Base-by-base conservation (phyloP, 2,888 invertebrate genomes). In the Salpingus planirostris region DNA sequence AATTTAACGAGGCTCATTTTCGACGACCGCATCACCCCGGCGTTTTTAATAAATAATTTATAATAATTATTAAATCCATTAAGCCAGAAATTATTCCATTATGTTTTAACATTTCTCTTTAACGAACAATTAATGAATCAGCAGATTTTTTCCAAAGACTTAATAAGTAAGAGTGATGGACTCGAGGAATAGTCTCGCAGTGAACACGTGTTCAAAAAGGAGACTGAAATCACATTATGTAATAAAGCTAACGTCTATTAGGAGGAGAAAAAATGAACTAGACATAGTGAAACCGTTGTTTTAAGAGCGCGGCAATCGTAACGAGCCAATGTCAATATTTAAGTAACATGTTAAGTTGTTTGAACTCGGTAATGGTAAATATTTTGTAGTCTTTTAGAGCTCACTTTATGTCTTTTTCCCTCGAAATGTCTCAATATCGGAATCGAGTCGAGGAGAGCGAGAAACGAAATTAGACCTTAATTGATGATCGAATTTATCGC, bases 401-500 rank as follows among this genome's bases (percentile, higher is more conserved):
- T 31, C 28, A 34, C 33, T 34, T 38, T 13, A 11, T 8, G 18
- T 8, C 5, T 18, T 18, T 18, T 23, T 23, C 5, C 11, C 10
- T 5, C 6, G 23, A 23, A 23, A 11, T 11, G 18, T 18, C 18
- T 18, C 8, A 18, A 18, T 18, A 6, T 8, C 5, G 8, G 18
- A 6, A 18, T 18, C 18, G 8, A 24, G 32, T 23, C 31, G 31
- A 27, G 33, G 27, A 29, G 32, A 40, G 43, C 33, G 44, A 44
- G 43, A 49, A 53, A 51, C 53, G 53, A 54, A n/a, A n/a, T n/a
- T n/a, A n/a, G n/a, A n/a, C n/a, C n/a, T 54, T 54, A 49, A 46
- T 47, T 47, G 50, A 56, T 56, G n/a, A n/a, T n/a, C n/a, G n/a
- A n/a, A 57, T 57, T 57, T 57, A 57, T 56, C 50, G 54, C 54